phyloP scores from a whole-genome alignment of 2,888 invertebrate genomes.

The Phoenoteleia sp. region DNA sequence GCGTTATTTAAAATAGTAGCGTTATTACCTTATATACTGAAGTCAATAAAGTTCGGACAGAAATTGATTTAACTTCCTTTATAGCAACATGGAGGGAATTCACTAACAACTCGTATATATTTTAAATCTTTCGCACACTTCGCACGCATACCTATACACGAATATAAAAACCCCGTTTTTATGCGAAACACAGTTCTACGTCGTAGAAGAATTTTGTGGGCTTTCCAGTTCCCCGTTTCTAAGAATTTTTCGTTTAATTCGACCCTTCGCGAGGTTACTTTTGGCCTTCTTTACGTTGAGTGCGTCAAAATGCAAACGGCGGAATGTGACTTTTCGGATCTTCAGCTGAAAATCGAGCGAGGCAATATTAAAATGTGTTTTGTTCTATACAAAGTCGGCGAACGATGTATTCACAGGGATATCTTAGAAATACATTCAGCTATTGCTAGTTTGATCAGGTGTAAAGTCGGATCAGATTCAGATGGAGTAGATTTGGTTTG shows the following conservation, averaged over 20 bases:
- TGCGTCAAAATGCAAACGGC: slow-evolving; percentile 47
- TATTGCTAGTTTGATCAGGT: too few species aligned
- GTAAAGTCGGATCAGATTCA: too few species aligned
- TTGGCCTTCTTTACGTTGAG: slow-evolving; percentile 30
- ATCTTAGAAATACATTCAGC: slow-evolving; percentile 24
- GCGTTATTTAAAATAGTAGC: slow-evolving; percentile 86
- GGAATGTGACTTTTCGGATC: slow-evolving; percentile 37
- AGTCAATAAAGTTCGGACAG: slow-evolving; percentile 84
- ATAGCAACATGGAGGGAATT: slow-evolving; percentile 86
- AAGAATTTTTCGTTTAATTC: slow-evolving; percentile 16
- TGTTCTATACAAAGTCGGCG: slow-evolving; percentile 50
- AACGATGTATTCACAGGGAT: slow-evolving; percentile 19
- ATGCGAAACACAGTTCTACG: slow-evolving; percentile 23
- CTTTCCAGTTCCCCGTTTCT: too few species aligned
- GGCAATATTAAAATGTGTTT: slow-evolving; percentile 36
- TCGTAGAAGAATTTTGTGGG: too few species aligned
- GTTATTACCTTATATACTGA: slow-evolving; percentile 81
- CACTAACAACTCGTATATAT: slow-evolving; percentile 84
- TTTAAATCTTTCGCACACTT: slow-evolving; percentile 73
- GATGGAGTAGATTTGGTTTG: too few species aligned
- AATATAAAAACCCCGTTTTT: slow-evolving; percentile 83
- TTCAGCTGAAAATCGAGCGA: slow-evolving; percentile 7
- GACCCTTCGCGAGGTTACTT: slow-evolving; percentile 21
- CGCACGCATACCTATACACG: slow-evolving; percentile 83
- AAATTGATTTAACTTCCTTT: slow-evolving; percentile 80